Evolutionary conservation across 2,113 vertebrate genomes (phyloP).

Genomic region (Coryphaenoides rupestris): DNA sequence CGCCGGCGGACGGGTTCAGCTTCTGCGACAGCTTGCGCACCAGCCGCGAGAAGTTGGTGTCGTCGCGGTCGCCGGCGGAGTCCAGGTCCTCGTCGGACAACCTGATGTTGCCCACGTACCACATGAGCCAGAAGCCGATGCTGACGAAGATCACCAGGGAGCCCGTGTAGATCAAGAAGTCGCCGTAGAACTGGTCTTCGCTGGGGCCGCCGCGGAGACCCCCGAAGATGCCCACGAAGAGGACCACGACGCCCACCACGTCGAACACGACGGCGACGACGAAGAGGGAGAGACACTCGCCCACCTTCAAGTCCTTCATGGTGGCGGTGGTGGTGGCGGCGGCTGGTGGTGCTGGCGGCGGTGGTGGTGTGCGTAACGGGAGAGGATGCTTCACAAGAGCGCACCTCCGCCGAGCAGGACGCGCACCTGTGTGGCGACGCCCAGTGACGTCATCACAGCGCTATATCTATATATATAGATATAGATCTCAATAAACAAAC

Average conservation of each 20-base stretch:
- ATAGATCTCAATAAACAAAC: no score
- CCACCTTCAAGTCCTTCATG: constrained; percentile 20
- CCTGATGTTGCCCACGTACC: constrained; percentile 71
- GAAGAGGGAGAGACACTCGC: constrained; percentile 50
- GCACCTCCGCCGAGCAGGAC: constrained; percentile 9
- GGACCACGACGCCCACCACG: constrained; percentile 51
- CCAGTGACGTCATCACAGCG: constrained; percentile 11
- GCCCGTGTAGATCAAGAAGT: constrained; percentile 73
- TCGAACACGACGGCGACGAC: constrained; percentile 49
- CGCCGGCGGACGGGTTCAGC: constrained; percentile 42
- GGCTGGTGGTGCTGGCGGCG: no score
- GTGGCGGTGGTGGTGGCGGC: no score
- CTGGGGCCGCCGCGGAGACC: constrained; percentile 40
- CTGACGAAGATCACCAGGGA: constrained; percentile 64
- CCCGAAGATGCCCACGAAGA: constrained; percentile 70
- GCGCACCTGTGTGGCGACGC: constrained; percentile 23
- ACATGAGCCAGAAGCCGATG: constrained; percentile 68
- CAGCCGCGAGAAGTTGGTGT: constrained; percentile 42
- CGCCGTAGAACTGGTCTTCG: constrained; percentile 66
- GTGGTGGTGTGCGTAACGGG: constrained; percentile 25
- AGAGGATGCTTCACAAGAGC: constrained; percentile 25
- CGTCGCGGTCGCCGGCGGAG: background rate
- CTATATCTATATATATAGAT: no score
- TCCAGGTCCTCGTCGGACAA: constrained; percentile 24
- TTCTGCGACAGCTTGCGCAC: constrained; percentile 57